These are phyloP conservation scores for Pagrus major DNA, from an alignment of 2,113 vertebrate species.

Conservation along the genomic window DNA sequence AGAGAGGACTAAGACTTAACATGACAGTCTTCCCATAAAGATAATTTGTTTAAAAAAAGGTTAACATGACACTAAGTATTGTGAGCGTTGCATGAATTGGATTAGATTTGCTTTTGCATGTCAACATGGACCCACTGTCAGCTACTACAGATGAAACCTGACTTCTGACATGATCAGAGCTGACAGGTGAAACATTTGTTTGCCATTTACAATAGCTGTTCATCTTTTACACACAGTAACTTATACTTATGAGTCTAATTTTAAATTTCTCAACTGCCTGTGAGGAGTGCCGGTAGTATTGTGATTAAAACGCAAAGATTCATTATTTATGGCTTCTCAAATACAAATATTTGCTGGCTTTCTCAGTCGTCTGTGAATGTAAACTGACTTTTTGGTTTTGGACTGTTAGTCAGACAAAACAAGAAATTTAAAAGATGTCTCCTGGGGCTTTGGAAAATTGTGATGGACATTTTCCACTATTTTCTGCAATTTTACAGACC, in stretches of 20 bases:
- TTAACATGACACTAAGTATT: not conserved
- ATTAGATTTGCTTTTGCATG: constrained; percentile 8
- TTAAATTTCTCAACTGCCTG: not conserved
- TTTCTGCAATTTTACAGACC: not conserved
- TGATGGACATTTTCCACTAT: not conserved
- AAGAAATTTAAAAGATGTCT: not conserved
- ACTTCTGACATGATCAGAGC: constrained; percentile 15
- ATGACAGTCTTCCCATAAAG: not conserved
- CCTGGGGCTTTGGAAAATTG: not conserved
- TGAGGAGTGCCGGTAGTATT: too few relatives aligned
- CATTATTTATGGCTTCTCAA: not conserved
- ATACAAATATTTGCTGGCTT: not conserved
- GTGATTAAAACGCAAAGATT: not conserved
- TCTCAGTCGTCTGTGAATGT: not conserved
- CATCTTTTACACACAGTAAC: not conserved
- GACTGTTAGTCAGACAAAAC: not conserved
- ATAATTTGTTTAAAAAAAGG: not conserved
- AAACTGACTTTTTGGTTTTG: not conserved
- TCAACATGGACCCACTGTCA: not conserved
- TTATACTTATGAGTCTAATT: not conserved
- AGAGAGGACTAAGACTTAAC: not conserved
- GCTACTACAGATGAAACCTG: constrained; percentile 6
- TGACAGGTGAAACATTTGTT: constrained; percentile 8
- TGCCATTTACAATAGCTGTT: not conserved
- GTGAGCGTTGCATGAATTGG: not conserved